These are phyloP conservation scores for Frieseomelitta varia DNA, from an alignment of 1,140 invertebrate genomes.

Conservation along the genomic window DNA sequence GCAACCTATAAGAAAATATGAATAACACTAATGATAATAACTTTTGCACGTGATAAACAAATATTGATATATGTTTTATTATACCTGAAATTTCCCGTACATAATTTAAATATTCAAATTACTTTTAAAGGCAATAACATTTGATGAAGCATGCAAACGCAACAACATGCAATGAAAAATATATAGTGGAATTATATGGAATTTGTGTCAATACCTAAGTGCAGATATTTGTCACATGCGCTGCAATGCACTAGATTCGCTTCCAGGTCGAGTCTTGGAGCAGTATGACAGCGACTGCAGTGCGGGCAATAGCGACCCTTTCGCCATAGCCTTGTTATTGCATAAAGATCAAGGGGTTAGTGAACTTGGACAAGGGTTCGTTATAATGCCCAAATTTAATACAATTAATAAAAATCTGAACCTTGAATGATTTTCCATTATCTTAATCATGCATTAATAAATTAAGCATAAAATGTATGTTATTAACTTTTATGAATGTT, in stretches of 20 bases:
- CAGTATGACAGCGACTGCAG: conserved; percentile 82
- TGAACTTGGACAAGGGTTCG: conserved; percentile 63
- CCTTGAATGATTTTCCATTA: not conserved
- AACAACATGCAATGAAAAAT: conserved; percentile 55
- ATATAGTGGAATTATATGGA: conserved; percentile 66
- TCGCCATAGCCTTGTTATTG: conserved; percentile 82
- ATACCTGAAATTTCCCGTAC: conserved; percentile 15
- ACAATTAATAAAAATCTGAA: conserved; percentile 14
- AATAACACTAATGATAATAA: not conserved
- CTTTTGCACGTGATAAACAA: not conserved
- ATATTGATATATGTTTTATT: not conserved
- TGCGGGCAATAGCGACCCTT: conserved; percentile 83
- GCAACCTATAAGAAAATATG: conserved; percentile 72
- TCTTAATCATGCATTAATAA: not conserved
- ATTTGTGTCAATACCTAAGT: conserved; percentile 81
- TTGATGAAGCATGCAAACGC: conserved; percentile 52
- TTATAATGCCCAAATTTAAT: conserved; percentile 28
- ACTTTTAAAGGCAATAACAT: not conserved
- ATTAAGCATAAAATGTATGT: not conserved
- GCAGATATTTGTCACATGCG: conserved; percentile 83
- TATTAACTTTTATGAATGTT: not conserved
- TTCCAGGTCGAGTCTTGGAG: conserved; percentile 81
- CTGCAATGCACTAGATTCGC: conserved; percentile 82
- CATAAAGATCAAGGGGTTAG: conserved; percentile 80
- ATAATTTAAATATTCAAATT: not conserved